A percentile compares a stretch with the other conserved stretches of the same genome.
These are phyloP conservation scores for Myiozetetes cayanensis DNA, from an alignment of 2,113 vertebrate species.

Conservation along the genomic window DNA sequence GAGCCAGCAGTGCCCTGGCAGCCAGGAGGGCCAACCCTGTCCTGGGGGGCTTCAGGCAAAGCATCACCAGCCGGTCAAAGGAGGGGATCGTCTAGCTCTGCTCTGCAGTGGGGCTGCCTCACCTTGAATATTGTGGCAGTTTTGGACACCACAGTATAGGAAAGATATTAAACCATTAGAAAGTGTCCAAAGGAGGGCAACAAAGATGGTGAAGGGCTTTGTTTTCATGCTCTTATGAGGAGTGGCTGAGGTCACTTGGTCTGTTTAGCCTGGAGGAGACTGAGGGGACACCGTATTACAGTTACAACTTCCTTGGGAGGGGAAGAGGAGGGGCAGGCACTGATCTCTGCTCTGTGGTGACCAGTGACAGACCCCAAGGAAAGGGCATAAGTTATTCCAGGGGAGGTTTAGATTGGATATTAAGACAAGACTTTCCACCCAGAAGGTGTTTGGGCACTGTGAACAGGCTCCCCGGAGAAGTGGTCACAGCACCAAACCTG, in stretches of 20 bases:
- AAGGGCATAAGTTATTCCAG: not conserved
- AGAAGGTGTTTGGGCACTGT: not conserved
- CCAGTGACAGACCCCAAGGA: not conserved
- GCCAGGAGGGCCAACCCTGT: not conserved
- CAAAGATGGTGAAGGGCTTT: not conserved
- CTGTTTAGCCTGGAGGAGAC: not conserved
- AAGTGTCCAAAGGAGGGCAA: not conserved
- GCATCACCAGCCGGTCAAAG: not conserved
- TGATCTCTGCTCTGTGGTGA: not conserved
- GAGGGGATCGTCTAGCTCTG: not conserved
- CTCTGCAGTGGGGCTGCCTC: not conserved
- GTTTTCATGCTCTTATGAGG: not conserved
- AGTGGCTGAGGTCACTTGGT: not conserved
- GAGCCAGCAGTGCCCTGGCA: not conserved
- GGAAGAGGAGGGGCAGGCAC: not conserved
- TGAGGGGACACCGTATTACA: not conserved
- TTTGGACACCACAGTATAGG: not conserved
- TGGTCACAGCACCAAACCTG: not conserved
- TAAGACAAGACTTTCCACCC: not conserved
- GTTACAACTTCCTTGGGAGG: not conserved
- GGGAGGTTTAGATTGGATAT: not conserved
- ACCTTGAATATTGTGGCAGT: not conserved
- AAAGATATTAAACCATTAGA: not conserved
- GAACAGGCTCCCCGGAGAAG: not conserved
- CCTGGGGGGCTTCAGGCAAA: not conserved